Conservation (phyloP, 2,797 vertebrate genomes). For the Hydrocynus forskahlii region DNA sequence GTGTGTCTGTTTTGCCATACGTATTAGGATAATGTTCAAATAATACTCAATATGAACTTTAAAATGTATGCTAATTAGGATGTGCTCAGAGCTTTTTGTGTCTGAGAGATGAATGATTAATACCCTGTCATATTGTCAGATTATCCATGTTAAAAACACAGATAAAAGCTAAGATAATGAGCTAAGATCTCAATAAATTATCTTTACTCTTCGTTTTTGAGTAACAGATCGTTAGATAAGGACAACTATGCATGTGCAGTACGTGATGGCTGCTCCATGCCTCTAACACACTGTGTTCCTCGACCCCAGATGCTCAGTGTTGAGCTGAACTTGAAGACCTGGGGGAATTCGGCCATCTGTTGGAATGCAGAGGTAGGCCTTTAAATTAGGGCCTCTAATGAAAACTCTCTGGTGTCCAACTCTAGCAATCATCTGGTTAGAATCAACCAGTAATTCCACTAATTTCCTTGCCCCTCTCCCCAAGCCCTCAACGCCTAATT, state of each 20-base stretch:
- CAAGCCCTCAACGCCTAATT: conserved; percentile 94
- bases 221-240: not conserved
- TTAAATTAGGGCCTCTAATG: conserved; percentile 99
- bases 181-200: not conserved
- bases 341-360: conserved; percentile 71
- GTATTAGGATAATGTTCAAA: not conserved
- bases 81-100: not conserved
- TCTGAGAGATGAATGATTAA: not conserved
- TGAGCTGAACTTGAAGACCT: conserved; percentile 75
- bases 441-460: conserved; percentile 99
- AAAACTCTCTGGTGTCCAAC: conserved; percentile 94
- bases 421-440: conserved; percentile 99
- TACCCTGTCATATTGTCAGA: not conserved
- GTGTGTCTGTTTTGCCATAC: not conserved
- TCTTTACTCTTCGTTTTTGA: not conserved
- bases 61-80: not conserved
- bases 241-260: not conserved
- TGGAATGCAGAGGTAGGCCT: conserved; percentile 94
- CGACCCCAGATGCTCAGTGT: conserved; percentile 65
- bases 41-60: not conserved
- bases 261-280: conserved; percentile 32
- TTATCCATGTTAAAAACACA: not conserved
- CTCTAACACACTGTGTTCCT: conserved; percentile 16
- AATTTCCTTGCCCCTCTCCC: conserved; percentile 92
- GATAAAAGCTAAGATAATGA: not conserved